These are phyloP conservation scores for Standfussiana lucernea DNA, from an alignment of 2,888 invertebrate genomes.

Conservation along the genomic window DNA sequence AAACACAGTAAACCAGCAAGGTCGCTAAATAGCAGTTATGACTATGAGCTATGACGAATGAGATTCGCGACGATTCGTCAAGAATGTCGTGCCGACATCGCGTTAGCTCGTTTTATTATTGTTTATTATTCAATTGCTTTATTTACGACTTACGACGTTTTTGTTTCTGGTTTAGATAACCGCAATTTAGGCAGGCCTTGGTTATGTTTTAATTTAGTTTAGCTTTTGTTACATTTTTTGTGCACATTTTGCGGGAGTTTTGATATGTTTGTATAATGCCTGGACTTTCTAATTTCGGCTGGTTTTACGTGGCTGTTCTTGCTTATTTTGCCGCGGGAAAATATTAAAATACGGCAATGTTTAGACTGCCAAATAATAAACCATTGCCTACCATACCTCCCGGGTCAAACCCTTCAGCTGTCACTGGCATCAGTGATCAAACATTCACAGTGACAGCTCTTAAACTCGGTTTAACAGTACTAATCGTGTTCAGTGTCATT, in stretches of 20 bases:
- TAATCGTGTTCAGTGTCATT: not conserved
- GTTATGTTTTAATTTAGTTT: conserved; percentile 42
- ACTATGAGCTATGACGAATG: conserved; percentile 35
- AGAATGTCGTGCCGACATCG: conserved; percentile 51
- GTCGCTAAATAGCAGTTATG: conserved; percentile 37
- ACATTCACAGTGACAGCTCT: not conserved
- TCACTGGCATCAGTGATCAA: not conserved
- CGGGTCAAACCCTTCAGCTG: not conserved
- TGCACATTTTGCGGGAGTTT: conserved; percentile 8
- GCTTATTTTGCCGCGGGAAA: not conserved
- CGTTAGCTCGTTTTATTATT: conserved; percentile 55
- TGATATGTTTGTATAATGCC: conserved; percentile 18
- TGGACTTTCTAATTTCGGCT: not conserved
- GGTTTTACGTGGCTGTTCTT: conserved; percentile 8
- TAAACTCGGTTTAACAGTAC: not conserved
- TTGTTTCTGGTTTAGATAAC: conserved; percentile 43
- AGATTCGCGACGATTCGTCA: conserved; percentile 51
- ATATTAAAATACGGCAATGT: not conserved
- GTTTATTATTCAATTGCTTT: conserved; percentile 64
- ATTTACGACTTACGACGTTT: conserved; percentile 62
- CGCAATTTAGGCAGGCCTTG: conserved; percentile 32
- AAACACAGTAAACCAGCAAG: conserved; percentile 32
- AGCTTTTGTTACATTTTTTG: conserved; percentile 22
- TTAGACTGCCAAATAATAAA: not conserved
- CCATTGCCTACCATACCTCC: not conserved